Evolutionary conservation across 2,888 invertebrate genomes (phyloP), one percentile per base, ranked within the genome.

Genomic region (Loripinus fragilis): DNA sequence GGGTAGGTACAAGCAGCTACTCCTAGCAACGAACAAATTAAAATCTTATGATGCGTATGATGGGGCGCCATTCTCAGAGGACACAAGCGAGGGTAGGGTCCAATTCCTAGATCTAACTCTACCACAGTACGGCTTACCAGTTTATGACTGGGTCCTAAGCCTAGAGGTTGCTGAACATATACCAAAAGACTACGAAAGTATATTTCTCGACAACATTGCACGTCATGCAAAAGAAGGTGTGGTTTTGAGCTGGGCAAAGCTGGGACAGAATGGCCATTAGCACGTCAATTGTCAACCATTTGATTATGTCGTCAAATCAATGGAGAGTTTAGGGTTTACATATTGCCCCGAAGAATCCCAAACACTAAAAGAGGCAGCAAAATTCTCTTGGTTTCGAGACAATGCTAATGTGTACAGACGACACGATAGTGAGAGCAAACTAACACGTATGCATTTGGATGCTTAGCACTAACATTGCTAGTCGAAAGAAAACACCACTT

Each of bases 121-220:
- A 5, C 84, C 82, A 1, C 84, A 86, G 55, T 86, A 76, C 64
- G 86, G 82, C 7, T n/a, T 86, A 2, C 82, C 79, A 3, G 17
- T 78, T 1, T 84, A 76, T 41, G 84, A 86, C 60, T 86, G 84
- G 84, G 52, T 84, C 0, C 48, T 86, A 1, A 82, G 84, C 65
- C 64, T 86, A 8, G 86, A 86, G 67, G 86, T 86, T 0, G 84
- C 82, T 1, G 86, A 86, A 30, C 84, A 86, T 70, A 84, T 86
- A 55, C 84, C 84, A 23, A 30, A 60, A 45, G 33, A 76, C 48
- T 84, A 66, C 75, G 84, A 86, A 78, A 66, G 50, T 33, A 69
- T 75, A 23, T 86, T 69, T 38, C 45, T 86, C 15, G 78, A 81
- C 68, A 86, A 86, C 52, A 15, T 86, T 23, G n/a, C n/a, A n/a